Conservation (phyloP, 2,797 vertebrate species). For the Microtus agrestis region DNA sequence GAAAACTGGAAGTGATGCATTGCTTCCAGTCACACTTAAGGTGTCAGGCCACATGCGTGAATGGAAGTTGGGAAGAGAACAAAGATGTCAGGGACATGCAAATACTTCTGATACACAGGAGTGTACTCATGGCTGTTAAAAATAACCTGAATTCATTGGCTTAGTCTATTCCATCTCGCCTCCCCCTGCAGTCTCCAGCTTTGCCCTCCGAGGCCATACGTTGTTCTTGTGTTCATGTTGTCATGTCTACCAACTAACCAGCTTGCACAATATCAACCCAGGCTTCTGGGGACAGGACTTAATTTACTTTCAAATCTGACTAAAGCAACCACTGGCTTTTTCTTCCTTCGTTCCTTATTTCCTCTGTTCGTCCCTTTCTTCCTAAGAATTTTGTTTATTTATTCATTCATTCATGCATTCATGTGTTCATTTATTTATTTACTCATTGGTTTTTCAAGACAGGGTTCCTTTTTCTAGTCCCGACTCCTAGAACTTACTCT, state of each 20-base stretch:
- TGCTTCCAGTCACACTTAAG: background rate
- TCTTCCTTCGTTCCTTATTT: background rate
- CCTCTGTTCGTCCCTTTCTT: rapidly evolving
- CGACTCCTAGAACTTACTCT: background rate
- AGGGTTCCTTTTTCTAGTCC: background rate
- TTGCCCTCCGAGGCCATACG: background rate
- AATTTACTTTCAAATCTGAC: background rate
- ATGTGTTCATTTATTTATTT: background rate
- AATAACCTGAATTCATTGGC: background rate
- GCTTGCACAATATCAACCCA: background rate
- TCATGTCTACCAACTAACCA: background rate
- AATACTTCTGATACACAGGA: background rate
- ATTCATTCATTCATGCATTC: background rate
- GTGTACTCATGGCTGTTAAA: background rate
- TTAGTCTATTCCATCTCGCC: background rate
- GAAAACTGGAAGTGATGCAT: background rate
- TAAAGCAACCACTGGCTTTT: background rate
- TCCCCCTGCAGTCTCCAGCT: background rate
- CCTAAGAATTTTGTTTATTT: background rate
- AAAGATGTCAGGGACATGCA: background rate
- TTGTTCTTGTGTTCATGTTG: background rate
- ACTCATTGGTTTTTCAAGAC: background rate
- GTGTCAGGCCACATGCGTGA: background rate
- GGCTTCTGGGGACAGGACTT: background rate
- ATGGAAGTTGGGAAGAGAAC: background rate